phyloP scores from a whole-genome alignment of 2,888 invertebrate species.

The Allophyes oxyacanthae region DNA sequence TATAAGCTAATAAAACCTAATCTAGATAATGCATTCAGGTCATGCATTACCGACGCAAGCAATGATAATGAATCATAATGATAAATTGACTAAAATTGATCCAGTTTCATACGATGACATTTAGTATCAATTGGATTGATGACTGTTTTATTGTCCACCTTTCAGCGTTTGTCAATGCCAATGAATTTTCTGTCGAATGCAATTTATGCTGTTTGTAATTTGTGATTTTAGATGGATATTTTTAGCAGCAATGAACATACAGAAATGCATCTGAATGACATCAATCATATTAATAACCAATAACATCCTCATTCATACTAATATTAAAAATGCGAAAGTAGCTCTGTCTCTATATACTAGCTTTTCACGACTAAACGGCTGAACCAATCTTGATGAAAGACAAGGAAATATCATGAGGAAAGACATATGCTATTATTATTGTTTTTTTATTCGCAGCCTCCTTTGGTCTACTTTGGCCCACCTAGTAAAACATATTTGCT shows the following conservation, averaged over 20 bases:
- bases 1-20: slow-evolving; percentile 44
- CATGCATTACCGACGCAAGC: slow-evolving; percentile 39
- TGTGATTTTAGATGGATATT: background rate
- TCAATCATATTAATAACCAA: too few relatives aligned
- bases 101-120: slow-evolving; percentile 44
- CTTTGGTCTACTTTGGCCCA: too few relatives aligned
- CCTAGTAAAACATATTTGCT: too few relatives aligned
- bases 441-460: too few relatives aligned
- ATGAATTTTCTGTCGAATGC: slow-evolving; percentile 16
- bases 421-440: too few relatives aligned
- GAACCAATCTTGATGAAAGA: too few relatives aligned
- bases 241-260: slow-evolving; percentile 27
- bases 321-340: too few relatives aligned
- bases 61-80: slow-evolving; percentile 52
- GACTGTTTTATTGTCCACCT: slow-evolving; percentile 41
- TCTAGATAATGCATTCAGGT: slow-evolving; percentile 51
- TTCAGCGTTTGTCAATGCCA: slow-evolving; percentile 40
- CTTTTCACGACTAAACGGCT: too few relatives aligned
- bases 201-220: slow-evolving; percentile 15
- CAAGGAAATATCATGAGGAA: too few relatives aligned
- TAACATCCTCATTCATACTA: too few relatives aligned
- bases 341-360: too few relatives aligned
- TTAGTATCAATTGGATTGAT: slow-evolving; percentile 35
- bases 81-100: slow-evolving; percentile 49
- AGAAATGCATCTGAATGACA: slow-evolving; percentile 4